Evolutionary conservation across 2,113 vertebrate species (phyloP).

Genomic region (Anoplopoma fimbria): DNA sequence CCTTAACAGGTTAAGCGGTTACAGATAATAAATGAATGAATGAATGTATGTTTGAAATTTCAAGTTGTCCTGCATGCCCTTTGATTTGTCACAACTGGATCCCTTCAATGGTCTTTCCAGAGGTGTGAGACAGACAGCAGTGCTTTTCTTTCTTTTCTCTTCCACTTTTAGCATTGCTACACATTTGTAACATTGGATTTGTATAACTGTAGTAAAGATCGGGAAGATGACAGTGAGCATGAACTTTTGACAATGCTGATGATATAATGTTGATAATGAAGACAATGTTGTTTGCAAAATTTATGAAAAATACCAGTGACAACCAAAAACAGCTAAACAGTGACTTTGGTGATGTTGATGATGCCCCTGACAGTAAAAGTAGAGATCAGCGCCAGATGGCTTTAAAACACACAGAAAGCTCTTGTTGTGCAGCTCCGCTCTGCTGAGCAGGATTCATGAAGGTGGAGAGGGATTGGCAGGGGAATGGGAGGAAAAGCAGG

Average conservation of each 20-base stretch:
- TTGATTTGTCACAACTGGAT: too few species aligned
- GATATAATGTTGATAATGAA: neutral
- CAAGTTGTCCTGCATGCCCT: too few species aligned
- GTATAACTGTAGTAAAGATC: neutral
- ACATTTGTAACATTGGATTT: neutral
- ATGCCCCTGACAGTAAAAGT: slow-evolving; percentile 34
- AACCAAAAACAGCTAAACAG: slow-evolving; percentile 3
- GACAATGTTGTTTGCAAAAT: neutral
- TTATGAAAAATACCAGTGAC: neutral
- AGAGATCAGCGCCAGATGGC: slow-evolving; percentile 65
- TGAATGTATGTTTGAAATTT: too few species aligned
- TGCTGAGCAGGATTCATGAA: slow-evolving; percentile 54
- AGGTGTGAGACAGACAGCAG: too few species aligned
- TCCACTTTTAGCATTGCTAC: too few species aligned
- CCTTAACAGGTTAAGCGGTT: too few species aligned
- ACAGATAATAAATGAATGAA: too few species aligned
- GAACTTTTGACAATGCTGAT: too few species aligned
- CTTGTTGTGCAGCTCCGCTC: slow-evolving; percentile 47
- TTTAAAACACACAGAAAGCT: slow-evolving; percentile 57
- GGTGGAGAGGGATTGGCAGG: slow-evolving; percentile 52
- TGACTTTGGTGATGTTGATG: slow-evolving; percentile 1
- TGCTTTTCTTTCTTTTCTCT: too few species aligned
- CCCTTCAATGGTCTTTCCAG: too few species aligned
- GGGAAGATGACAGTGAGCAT: neutral
- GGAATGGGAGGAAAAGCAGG: slow-evolving; percentile 54